Conservation (phyloP, 2,888 invertebrate species). For the Epinotia ramella region DNA sequence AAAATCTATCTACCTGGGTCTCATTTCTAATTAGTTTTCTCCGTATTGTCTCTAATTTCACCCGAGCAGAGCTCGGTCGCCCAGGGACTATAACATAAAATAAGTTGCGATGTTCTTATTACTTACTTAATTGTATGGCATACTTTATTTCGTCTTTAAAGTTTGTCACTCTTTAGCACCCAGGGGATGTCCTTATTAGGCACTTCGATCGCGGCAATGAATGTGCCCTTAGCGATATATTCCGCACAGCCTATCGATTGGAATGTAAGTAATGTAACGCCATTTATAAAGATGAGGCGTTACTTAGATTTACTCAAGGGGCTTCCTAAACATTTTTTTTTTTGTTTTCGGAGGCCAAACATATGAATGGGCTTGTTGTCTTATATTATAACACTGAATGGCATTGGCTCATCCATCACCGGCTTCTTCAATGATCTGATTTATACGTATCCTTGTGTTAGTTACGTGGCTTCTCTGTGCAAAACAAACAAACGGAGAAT, state of each 20-base stretch:
- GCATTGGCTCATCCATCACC: slow-evolving; percentile 32
- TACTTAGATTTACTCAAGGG: neutral
- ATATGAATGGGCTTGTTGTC: slow-evolving; percentile 22
- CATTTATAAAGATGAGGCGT: slow-evolving; percentile 25
- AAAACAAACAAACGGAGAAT: slow-evolving; percentile 32
- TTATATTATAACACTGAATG: slow-evolving; percentile 25
- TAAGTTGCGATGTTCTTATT: slow-evolving; percentile 3
- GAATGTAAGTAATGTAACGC: slow-evolving; percentile 27
- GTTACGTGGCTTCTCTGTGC: slow-evolving; percentile 31
- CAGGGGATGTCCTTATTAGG: neutral
- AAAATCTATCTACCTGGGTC: too few species aligned
- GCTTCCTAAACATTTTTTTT: neutral
- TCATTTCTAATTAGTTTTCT: too few species aligned
- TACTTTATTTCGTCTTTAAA: too few species aligned
- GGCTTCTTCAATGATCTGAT: slow-evolving; percentile 38
- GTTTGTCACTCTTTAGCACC: too few species aligned
- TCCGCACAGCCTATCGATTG: slow-evolving; percentile 21
- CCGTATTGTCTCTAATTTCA: too few species aligned
- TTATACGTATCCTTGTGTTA: slow-evolving; percentile 31
- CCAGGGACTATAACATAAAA: neutral
- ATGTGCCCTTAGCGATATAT: slow-evolving; percentile 26
- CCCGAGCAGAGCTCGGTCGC: too few species aligned
- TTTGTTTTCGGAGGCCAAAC: slow-evolving; percentile 3
- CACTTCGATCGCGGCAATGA: slow-evolving; percentile 13
- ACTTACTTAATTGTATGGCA: too few species aligned